phyloP scores from a whole-genome alignment of 2,888 invertebrate genomes.

The Cabera pusaria region DNA sequence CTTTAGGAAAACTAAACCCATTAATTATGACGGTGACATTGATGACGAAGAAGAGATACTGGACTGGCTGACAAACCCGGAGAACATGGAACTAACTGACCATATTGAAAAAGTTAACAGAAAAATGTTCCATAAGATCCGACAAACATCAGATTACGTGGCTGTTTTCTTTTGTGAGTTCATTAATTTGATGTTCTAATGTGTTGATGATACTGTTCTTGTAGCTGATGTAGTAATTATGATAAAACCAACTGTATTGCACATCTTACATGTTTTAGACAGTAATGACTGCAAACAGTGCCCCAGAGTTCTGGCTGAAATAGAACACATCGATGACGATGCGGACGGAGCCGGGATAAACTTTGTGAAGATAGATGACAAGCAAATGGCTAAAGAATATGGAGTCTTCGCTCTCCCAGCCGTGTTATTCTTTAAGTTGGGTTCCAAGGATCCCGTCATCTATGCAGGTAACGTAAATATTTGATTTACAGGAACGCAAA shows the following conservation, averaged over 20 bases:
- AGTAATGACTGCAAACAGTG: slow-evolving; percentile 98
- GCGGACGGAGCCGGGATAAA: slow-evolving; percentile 95
- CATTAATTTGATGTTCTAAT: slow-evolving; percentile 21
- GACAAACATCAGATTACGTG: slow-evolving; percentile 93
- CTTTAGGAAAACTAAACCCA: slow-evolving; percentile 94
- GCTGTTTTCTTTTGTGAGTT: slow-evolving; percentile 97
- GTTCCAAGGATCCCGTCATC: slow-evolving; percentile 94
- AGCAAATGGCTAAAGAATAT: slow-evolving; percentile 92
- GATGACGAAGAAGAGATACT: slow-evolving; percentile 95
- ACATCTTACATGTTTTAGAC: slow-evolving; percentile 87
- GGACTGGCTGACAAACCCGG: slow-evolving; percentile 96
- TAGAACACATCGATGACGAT: slow-evolving; percentile 97
- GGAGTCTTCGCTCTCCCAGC: slow-evolving; percentile 96
- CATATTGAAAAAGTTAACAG: slow-evolving; percentile 95
- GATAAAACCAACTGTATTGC: slow-evolving; percentile 65
- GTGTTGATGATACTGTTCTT: not conserved
- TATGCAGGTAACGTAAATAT: slow-evolving; percentile 87
- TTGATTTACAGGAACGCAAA: slow-evolving; percentile 8
- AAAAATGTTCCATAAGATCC: slow-evolving; percentile 96
- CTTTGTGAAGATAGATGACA: slow-evolving; percentile 96
- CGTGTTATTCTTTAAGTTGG: slow-evolving; percentile 94
- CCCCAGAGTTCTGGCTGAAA: slow-evolving; percentile 92
- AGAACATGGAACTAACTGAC: slow-evolving; percentile 96
- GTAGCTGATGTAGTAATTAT: slow-evolving; percentile 27
- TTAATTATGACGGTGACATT: slow-evolving; percentile 96